Evolutionary conservation across 2,888 invertebrate species (phyloP).

Genomic region (Pocota personata): DNA sequence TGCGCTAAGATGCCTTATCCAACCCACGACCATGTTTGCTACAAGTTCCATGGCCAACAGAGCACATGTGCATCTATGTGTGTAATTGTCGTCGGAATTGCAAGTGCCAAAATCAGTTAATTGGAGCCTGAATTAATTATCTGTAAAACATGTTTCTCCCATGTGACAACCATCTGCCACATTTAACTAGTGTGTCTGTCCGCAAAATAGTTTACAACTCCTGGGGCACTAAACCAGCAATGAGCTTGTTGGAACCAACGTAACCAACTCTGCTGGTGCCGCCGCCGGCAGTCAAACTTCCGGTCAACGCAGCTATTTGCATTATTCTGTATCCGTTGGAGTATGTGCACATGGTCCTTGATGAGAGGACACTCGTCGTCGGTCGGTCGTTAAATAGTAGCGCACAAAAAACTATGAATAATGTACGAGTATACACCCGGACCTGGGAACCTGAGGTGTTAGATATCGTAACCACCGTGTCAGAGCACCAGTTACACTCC

Average conservation of each 20-base stretch:
- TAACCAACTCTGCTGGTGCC: neutral
- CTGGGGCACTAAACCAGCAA: slow-evolving; percentile 44
- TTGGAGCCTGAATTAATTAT: slow-evolving; percentile 72
- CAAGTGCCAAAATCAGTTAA: slow-evolving; percentile 74
- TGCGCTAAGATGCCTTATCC: neutral
- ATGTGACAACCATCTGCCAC: slow-evolving; percentile 69
- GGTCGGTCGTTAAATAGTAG: slow-evolving; percentile 35
- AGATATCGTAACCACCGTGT: slow-evolving; percentile 53
- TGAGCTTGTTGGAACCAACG: slow-evolving; percentile 39
- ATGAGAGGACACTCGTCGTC: slow-evolving; percentile 27
- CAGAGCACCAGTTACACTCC: neutral
- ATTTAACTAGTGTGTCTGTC: slow-evolving; percentile 61
- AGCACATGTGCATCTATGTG: slow-evolving; percentile 28
- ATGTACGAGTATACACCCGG: slow-evolving; percentile 39
- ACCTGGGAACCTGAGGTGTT: slow-evolving; percentile 60
- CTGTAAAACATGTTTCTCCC: slow-evolving; percentile 72
- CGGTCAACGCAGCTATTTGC: slow-evolving; percentile 55
- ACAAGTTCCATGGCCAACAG: slow-evolving; percentile 42
- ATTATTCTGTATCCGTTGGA: slow-evolving; percentile 12
- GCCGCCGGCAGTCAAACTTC: slow-evolving; percentile 41
- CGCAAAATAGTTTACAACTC: slow-evolving; percentile 65
- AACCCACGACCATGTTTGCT: slow-evolving; percentile 5
- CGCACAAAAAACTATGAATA: slow-evolving; percentile 42
- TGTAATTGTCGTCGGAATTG: slow-evolving; percentile 62
- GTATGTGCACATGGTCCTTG: slow-evolving; percentile 25